These are phyloP conservation scores for Phenganax subtilis DNA, from an alignment of 92 coral and sea anemone genomes.

Conservation along the genomic window DNA sequence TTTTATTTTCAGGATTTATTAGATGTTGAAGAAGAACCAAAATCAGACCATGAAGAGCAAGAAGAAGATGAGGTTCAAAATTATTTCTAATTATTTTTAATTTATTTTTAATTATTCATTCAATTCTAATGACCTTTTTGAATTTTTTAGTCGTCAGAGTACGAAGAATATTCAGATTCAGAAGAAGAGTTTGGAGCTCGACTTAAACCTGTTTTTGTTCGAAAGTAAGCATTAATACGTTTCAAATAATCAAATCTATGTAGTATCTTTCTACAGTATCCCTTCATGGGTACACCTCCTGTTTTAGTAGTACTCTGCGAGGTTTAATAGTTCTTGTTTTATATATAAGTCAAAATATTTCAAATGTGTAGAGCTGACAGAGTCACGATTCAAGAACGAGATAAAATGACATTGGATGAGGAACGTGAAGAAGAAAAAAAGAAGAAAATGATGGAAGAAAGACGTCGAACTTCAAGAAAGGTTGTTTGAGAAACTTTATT, in stretches of 20 bases:
- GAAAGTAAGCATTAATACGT: slow-evolving; percentile 57
- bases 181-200: slow-evolving; percentile 89
- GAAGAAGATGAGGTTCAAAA: slow-evolving; percentile 55
- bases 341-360: too few species aligned
- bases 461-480: slow-evolving; percentile 42
- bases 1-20: slow-evolving; percentile 63
- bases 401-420: slow-evolving; percentile 40
- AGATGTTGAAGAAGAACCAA: slow-evolving; percentile 93
- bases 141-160: slow-evolving; percentile 76
- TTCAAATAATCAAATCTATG: background rate
- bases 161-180: slow-evolving; percentile 91
- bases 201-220: slow-evolving; percentile 92
- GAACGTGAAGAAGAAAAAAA: slow-evolving; percentile 41
- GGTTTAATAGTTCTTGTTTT: too few species aligned
- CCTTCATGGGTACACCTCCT: too few species aligned
- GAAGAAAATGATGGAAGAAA: slow-evolving; percentile 50
- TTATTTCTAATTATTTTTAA: background rate
- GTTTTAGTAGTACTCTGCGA: too few species aligned
- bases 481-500: background rate
- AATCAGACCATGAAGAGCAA: slow-evolving; percentile 90
- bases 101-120: background rate
- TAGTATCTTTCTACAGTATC: background rate
- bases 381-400: slow-evolving; percentile 44
- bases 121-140: background rate
- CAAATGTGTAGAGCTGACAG: slow-evolving; percentile 24